These are phyloP conservation scores for Lochmaea crataegi DNA, from an alignment of 2,888 invertebrate species.

Conservation along the genomic window DNA sequence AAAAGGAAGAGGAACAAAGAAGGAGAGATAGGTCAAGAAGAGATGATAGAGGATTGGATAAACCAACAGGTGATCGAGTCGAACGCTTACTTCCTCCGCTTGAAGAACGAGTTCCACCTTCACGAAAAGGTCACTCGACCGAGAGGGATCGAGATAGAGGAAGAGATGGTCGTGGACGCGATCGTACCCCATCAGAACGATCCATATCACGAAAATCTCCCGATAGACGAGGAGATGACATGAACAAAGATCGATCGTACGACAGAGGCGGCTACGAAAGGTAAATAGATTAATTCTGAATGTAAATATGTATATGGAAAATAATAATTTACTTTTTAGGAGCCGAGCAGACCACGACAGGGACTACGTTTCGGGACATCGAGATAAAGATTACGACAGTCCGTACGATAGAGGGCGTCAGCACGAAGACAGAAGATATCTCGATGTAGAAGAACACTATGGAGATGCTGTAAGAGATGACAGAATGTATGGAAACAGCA, in stretches of 20 bases:
- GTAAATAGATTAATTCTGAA: too few relatives aligned
- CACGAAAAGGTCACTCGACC: conserved; percentile 59
- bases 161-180: conserved; percentile 55
- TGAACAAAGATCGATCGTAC: conserved; percentile 50
- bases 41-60: conserved; percentile 71
- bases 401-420: conserved; percentile 64
- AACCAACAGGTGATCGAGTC: conserved; percentile 69
- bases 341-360: conserved; percentile 58
- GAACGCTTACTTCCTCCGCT: conserved; percentile 74
- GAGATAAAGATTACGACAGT: conserved; percentile 63
- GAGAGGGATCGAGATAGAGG: conserved; percentile 65
- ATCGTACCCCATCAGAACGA: conserved; percentile 46
- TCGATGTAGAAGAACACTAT: conserved; percentile 61
- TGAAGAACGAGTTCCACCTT: conserved; percentile 70
- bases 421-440: conserved; percentile 64
- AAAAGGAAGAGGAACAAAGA: conserved; percentile 70
- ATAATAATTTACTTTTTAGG: conserved; percentile 16
- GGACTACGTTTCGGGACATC: conserved; percentile 56
- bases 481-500: conserved; percentile 60
- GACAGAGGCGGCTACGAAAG: conserved; percentile 56
- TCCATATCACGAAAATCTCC: conserved; percentile 48
- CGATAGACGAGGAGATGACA: conserved; percentile 50
- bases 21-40: conserved; percentile 67
- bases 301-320: too few relatives aligned
- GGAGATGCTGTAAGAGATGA: conserved; percentile 60